Evolutionary conservation across 2,113 vertebrate species (phyloP).

Genomic region (Pterocles orientalis): DNA sequence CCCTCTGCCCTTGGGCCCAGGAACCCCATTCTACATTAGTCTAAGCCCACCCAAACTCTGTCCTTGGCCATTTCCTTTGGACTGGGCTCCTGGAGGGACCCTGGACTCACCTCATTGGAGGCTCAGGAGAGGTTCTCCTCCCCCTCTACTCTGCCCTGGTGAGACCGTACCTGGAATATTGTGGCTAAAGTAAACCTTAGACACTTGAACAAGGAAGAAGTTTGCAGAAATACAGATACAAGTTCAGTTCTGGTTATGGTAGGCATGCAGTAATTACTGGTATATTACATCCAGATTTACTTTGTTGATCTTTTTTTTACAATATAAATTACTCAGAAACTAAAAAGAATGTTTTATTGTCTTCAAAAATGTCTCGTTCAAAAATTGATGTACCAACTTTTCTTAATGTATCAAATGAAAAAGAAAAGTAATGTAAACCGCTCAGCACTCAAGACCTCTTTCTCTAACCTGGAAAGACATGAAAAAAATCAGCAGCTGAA

Average conservation of each 20-base stretch:
- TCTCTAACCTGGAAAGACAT: neutral
- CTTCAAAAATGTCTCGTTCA: neutral
- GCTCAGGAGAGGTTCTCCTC: too few relatives aligned
- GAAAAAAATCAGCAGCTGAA: neutral
- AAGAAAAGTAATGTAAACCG: neutral
- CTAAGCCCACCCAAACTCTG: neutral
- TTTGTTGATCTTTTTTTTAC: neutral
- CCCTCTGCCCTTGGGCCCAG: neutral
- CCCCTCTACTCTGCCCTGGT: too few relatives aligned
- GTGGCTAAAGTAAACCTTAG: neutral
- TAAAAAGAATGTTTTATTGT: neutral
- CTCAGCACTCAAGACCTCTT: neutral
- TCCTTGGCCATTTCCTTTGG: neutral
- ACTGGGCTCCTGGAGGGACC: neutral
- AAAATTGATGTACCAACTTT: neutral
- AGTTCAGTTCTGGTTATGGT: neutral
- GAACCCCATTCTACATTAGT: neutral
- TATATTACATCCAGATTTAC: neutral
- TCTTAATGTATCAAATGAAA: neutral
- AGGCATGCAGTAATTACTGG: neutral
- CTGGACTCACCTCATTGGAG: neutral
- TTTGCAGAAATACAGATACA: neutral
- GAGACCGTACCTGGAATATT: too few relatives aligned
- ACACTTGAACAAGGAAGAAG: neutral
- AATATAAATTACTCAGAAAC: neutral